Evolutionary conservation across 2,113 vertebrate species (phyloP), one percentile per base, ranked within the genome.

Genomic region (Phylloscopus whistleri): DNA sequence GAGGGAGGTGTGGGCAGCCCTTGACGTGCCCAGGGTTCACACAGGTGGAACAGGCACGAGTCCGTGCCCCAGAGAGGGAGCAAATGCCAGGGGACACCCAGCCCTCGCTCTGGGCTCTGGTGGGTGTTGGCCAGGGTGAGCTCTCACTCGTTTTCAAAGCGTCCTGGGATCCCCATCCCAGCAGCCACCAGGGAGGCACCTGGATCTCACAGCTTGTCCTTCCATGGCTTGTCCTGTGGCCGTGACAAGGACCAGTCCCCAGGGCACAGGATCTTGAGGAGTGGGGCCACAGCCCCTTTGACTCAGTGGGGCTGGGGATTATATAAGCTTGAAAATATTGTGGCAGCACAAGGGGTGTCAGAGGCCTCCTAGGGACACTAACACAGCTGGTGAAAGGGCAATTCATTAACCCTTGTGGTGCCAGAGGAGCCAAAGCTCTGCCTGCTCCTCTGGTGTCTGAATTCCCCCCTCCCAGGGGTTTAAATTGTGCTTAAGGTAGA

Each of bases 1-100:
- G 60, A 64, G 60, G 56, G 24, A 74, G 56, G 28, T 16, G n/a
- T 8, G 55, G 37, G 59, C 51, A 82, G 67, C 19, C 6, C 23
- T 3, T 3, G 17, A 8, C 0, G 1, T 37, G 35, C 51, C 28
- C 1, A 1, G 56, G 53, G 48, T 16, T 15, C 27, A 2, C 24
- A 6, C 26, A 3, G 23, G 11, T 8, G 43, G 23, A 24, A 26
- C 64, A 31, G 15, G 56, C 43, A 22, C 44, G 18, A 18, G n/a
- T 35, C n/a, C 0, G 0, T 20, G 21, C 10, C n/a, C 0, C 0
- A 0, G 23, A 20, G 49, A 18, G 62, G 11, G 35, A 59, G 75
- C 56, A 48, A 44, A 39, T 30, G 63, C 72, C 76, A 46, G 30
- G 53, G 3, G 10, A 72, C 31, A 2, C 43, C 0, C 39, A 87